Evolutionary conservation across 2,888 invertebrate species (phyloP).

Genomic region (Timema cristinae): DNA sequence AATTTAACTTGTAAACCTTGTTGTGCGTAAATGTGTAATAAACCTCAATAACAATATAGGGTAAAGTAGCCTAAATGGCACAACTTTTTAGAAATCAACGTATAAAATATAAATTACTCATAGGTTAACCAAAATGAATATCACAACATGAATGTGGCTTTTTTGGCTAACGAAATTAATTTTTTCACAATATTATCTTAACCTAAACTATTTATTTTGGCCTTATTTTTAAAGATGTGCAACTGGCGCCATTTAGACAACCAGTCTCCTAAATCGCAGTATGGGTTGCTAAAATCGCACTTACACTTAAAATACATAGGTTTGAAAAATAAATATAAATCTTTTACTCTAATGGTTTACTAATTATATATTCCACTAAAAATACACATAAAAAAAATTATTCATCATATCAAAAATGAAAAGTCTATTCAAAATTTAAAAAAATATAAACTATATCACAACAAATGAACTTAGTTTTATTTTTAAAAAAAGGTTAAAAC

Average conservation of each 20-base stretch:
- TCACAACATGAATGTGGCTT: neutral
- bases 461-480: neutral
- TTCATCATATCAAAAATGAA: neutral
- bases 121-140: neutral
- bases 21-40: too few species aligned
- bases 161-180: neutral
- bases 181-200: neutral
- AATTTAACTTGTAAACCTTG: too few species aligned
- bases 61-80: too few species aligned
- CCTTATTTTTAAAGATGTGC: neutral
- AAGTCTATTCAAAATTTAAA: neutral
- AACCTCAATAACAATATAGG: too few species aligned
- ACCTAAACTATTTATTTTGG: neutral
- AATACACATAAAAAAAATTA: neutral
- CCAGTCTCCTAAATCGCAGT: constrained; percentile 13
- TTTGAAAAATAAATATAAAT: neutral
- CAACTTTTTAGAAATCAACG: too few species aligned
- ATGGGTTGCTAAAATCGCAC: constrained; percentile 14
- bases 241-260: constrained; percentile 5
- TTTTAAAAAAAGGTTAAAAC: neutral
- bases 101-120: too few species aligned
- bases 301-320: too few species aligned
- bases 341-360: neutral
- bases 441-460: neutral
- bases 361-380: neutral